Evolutionary conservation across 2,888 invertebrate genomes (phyloP).

Genomic region (Drosophila meridiana): DNA sequence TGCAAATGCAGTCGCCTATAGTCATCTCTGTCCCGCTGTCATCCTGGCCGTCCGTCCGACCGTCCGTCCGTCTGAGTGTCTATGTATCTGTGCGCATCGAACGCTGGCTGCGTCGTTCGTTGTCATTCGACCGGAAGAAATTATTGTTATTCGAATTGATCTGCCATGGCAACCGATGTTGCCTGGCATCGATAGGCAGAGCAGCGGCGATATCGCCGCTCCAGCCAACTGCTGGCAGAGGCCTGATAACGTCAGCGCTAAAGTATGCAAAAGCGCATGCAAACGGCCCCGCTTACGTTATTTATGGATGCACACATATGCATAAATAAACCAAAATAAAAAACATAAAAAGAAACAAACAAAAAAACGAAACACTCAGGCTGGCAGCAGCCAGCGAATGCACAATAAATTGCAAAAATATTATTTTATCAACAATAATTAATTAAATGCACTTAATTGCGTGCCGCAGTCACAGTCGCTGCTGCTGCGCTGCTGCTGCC

Average conservation of each 20-base stretch:
- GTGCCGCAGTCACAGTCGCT: constrained; percentile 65
- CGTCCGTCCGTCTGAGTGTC: constrained; percentile 4
- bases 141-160: constrained; percentile 81
- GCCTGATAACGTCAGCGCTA: constrained; percentile 74
- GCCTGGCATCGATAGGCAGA: constrained; percentile 47
- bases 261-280: constrained; percentile 46
- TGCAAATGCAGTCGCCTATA: constrained; percentile 60
- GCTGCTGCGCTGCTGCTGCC: constrained; percentile 16
- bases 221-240: constrained; percentile 47
- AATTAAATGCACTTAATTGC: constrained; percentile 81
- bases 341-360: background rate
- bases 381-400: constrained; percentile 39
- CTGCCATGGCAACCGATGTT: constrained; percentile 59
- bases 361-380: constrained; percentile 27
- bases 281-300: constrained; percentile 47
- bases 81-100: constrained; percentile 52
- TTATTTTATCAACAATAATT: constrained; percentile 82
- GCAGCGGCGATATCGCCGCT: constrained; percentile 55
- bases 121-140: constrained; percentile 78
- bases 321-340: constrained; percentile 57
- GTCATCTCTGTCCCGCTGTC: constrained; percentile 27
- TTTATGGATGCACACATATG: constrained; percentile 75
- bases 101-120: constrained; percentile 33
- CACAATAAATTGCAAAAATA: constrained; percentile 80
- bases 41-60: constrained; percentile 14